phyloP scores from a whole-genome alignment of 2,888 invertebrate genomes.

The Tipula helvola region DNA sequence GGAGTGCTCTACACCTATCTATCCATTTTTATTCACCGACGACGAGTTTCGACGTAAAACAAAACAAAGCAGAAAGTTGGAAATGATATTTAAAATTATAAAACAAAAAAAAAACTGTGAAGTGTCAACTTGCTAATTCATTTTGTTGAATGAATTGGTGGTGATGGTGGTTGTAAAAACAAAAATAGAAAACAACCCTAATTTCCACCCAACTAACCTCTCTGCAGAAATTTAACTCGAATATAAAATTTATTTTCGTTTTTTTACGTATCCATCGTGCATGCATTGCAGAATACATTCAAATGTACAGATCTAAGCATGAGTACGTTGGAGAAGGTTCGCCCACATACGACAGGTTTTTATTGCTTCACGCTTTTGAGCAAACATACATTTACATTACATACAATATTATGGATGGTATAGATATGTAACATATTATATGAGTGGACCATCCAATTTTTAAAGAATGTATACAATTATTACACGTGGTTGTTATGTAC shows the following conservation, averaged over 20 bases:
- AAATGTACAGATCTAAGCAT: not conserved
- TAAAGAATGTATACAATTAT: not conserved
- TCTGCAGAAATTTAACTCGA: too few species aligned
- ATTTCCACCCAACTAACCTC: not conserved
- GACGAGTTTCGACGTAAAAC: not conserved
- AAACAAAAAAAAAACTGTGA: not conserved
- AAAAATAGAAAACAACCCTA: not conserved
- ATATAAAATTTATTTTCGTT: too few species aligned
- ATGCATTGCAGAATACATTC: too few species aligned
- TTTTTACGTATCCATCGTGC: too few species aligned
- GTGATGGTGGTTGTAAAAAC: not conserved
- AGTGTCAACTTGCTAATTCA: conserved; percentile 1
- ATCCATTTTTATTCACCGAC: not conserved
- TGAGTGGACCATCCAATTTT: too few species aligned
- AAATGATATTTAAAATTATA: not conserved
- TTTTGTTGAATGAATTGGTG: not conserved
- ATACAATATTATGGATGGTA: too few species aligned
- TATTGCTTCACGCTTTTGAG: too few species aligned
- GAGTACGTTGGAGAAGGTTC: too few species aligned
- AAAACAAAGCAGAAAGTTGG: not conserved
- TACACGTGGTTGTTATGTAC: not conserved
- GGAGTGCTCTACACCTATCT: not conserved
- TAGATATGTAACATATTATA: too few species aligned
- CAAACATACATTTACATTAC: too few species aligned
- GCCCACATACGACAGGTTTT: too few species aligned